A percentile compares a stretch with the other conserved stretches of the same genome.
Evolutionary conservation across 2,888 invertebrate genomes (phyloP).

Genomic region (Neoascia interrupta): DNA sequence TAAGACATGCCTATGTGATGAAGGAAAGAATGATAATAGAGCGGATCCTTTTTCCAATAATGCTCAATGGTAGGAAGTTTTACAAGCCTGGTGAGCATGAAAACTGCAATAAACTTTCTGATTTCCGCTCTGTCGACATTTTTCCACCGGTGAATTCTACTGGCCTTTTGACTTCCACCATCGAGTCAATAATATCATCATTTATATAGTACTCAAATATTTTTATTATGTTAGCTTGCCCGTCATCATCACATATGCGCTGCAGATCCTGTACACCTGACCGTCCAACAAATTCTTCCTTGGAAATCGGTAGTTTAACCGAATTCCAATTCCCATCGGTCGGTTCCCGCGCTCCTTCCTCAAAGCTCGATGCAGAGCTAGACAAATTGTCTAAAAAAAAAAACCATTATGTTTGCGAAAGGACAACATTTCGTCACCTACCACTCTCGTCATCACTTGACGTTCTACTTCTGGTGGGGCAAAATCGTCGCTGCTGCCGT

Average conservation of each 20-base stretch:
- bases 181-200: neutral
- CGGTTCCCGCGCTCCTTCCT: neutral
- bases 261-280: neutral
- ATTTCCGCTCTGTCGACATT: constrained; percentile 7
- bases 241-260: neutral
- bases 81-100: neutral
- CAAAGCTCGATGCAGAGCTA: neutral
- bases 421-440: neutral
- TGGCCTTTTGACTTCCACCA: neutral
- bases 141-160: constrained; percentile 3
- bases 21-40: neutral
- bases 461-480: neutral
- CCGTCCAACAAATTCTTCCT: neutral
- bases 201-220: neutral
- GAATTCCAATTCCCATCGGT: neutral
- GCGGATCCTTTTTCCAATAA: neutral
- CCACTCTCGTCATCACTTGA: neutral
- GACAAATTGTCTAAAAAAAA: neutral
- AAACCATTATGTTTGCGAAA: neutral
- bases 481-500: neutral
- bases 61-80: neutral
- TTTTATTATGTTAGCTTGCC: neutral
- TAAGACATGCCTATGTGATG: constrained; percentile 8
- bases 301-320: neutral
- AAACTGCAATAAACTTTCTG: neutral